Evolutionary conservation across 2,888 invertebrate genomes (phyloP).

Genomic region (Elgonia sp.): DNA sequence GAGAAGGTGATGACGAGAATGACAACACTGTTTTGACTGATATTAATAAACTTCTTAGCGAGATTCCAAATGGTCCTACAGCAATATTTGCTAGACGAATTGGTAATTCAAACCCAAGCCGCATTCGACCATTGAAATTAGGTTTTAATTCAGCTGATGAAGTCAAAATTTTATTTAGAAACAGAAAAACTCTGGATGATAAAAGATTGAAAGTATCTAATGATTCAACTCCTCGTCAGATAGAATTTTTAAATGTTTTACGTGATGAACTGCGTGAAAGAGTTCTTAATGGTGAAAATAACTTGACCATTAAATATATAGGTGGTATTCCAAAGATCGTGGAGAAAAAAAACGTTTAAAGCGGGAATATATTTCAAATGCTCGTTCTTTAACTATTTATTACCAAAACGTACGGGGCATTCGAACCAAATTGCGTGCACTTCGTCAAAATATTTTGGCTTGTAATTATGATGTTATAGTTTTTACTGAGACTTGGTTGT

Average conservation of each 20-base stretch:
- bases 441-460: slow-evolving; percentile 4
- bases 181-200: background rate
- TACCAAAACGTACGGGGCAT: slow-evolving; percentile 30
- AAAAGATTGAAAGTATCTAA: slow-evolving; percentile 3
- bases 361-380: background rate
- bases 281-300: background rate
- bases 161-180: background rate
- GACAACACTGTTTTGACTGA: slow-evolving; percentile 2
- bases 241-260: background rate
- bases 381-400: background rate
- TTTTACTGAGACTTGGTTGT: slow-evolving; percentile 1
- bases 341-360: slow-evolving; percentile 6
- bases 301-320: too few species aligned
- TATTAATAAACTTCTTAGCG: slow-evolving; percentile 3
- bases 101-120: background rate
- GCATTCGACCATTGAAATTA: slow-evolving; percentile 12
- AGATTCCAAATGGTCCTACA: background rate
- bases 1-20: background rate
- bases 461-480: background rate
- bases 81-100: background rate
- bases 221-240: background rate
- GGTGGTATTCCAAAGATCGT: background rate
- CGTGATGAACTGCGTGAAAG: background rate
- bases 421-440: background rate
- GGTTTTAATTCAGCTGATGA: slow-evolving; percentile 7